Conservation (phyloP, 2,797 vertebrate species). For the Jordanella pulchra region DNA sequence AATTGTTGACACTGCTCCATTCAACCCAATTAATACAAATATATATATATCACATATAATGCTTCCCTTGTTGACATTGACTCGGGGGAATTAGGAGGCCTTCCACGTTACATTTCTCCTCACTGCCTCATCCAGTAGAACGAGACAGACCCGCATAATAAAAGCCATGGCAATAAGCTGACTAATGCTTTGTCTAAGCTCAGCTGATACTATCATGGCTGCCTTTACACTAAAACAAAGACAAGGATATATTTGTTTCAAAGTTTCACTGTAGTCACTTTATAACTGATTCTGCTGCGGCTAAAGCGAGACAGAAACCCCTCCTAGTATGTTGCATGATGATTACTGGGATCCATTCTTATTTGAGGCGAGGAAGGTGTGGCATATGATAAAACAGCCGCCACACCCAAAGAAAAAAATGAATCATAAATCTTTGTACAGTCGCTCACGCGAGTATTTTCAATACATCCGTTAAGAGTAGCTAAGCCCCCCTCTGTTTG, state of each 20-base stretch:
- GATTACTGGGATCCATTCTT: too few species aligned
- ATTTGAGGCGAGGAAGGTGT: not conserved
- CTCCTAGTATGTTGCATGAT: not conserved
- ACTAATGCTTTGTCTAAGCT: not conserved
- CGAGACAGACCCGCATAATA: not conserved
- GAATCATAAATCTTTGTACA: conserved; percentile 3
- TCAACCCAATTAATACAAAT: not conserved
- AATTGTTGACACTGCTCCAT: not conserved
- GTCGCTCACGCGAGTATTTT: not conserved
- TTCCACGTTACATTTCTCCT: not conserved
- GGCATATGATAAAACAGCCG: not conserved
- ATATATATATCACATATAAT: not conserved
- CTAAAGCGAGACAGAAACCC: not conserved
- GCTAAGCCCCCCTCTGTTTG: conserved; percentile 7
- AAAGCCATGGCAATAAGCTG: not conserved
- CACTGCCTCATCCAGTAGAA: not conserved
- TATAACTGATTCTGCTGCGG: not conserved
- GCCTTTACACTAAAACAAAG: not conserved
- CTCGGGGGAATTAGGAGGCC: not conserved
- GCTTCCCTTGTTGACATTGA: not conserved
- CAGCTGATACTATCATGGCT: not conserved
- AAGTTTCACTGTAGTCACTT: not conserved
- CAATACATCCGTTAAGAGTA: not conserved
- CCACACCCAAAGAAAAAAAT: not conserved
- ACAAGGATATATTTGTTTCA: not conserved